Evolutionary conservation across 2,797 vertebrate genomes (phyloP).

Genomic region (Pantherophis vulpinus): DNA sequence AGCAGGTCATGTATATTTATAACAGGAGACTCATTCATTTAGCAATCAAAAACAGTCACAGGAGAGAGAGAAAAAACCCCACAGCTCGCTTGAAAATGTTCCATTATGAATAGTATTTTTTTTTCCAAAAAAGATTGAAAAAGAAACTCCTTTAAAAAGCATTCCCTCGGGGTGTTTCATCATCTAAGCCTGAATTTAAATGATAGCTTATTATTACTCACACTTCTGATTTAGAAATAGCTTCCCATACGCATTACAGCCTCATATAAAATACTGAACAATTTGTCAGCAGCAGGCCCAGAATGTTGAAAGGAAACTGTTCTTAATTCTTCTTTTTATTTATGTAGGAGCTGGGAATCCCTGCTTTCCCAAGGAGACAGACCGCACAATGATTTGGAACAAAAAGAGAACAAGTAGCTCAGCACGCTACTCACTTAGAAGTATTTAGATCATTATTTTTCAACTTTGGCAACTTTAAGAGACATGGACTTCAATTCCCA

Average conservation of each 20-base stretch:
- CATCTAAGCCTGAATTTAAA: slow-evolving; percentile 8
- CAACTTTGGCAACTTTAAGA: not conserved
- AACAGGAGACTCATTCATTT: not conserved
- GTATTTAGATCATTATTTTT: not conserved
- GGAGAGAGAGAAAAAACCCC: not conserved
- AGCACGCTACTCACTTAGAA: not conserved
- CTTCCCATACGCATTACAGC: not conserved
- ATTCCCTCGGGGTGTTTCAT: slow-evolving; percentile 1
- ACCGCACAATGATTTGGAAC: not conserved
- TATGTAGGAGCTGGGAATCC: not conserved
- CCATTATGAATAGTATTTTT: not conserved
- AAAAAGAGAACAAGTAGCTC: too few relatives aligned
- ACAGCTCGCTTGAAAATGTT: not conserved
- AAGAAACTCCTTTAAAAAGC: not conserved
- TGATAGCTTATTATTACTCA: slow-evolving; percentile 5
- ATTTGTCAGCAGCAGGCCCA: not conserved
- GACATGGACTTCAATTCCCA: not conserved
- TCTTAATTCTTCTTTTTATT: not conserved
- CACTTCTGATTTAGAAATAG: slow-evolving; percentile 7
- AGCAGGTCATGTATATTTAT: not conserved
- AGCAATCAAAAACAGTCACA: not conserved
- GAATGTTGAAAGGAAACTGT: not conserved
- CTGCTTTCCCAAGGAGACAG: not conserved
- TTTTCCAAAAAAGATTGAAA: not conserved
- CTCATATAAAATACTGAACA: not conserved